A percentile compares a stretch with the other conserved stretches of the same genome.
These are phyloP conservation scores for Hucho hucho DNA, from an alignment of 2,113 vertebrate species.

Conservation along the genomic window DNA sequence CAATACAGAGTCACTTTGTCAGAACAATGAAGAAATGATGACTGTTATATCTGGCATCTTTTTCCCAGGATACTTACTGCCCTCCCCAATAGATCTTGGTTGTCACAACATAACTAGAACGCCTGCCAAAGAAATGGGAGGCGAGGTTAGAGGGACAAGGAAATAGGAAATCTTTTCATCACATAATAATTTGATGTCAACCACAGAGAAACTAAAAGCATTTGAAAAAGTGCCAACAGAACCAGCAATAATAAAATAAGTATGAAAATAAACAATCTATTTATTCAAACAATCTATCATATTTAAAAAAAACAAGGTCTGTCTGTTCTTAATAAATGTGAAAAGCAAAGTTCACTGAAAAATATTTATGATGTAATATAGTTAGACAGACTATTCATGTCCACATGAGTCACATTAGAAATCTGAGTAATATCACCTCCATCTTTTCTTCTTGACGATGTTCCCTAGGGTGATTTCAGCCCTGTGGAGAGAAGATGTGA, in stretches of 20 bases:
- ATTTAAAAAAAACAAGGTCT: neutral
- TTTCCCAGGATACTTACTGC: constrained; percentile 78
- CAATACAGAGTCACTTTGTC: neutral
- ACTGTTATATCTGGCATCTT: neutral
- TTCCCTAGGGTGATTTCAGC: constrained; percentile 77
- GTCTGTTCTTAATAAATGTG: neutral
- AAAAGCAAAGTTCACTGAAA: neutral
- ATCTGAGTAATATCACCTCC: constrained; percentile 65
- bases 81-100: constrained; percentile 94
- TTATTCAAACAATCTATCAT: neutral
- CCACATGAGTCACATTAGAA: constrained; percentile 22
- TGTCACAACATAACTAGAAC: constrained; percentile 87
- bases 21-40: neutral
- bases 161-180: neutral
- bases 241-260: too few species aligned
- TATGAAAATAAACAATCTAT: neutral
- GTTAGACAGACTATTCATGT: constrained; percentile 22
- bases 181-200: neutral
- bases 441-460: constrained; percentile 80
- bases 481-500: constrained; percentile 56
- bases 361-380: constrained; percentile 13
- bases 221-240: neutral
- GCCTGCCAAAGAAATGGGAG: constrained; percentile 55
- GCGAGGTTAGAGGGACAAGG: neutral
- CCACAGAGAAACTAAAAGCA: neutral